A percentile compares a stretch with the other conserved stretches of the same genome.
Evolutionary conservation across 2,888 invertebrate species (phyloP).

Genomic region (Epistrophe grossulariae): DNA sequence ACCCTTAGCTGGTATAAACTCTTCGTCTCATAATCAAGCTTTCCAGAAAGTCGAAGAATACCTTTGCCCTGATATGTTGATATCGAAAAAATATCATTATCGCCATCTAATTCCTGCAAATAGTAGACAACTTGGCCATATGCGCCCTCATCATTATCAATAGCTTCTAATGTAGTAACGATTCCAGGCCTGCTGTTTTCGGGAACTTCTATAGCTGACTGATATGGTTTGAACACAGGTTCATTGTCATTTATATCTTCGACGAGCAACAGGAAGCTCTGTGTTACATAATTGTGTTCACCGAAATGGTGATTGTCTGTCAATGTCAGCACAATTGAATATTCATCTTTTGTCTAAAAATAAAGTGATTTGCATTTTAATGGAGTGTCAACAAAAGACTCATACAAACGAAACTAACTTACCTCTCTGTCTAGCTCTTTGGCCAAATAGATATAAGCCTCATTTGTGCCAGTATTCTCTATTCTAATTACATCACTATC

Average conservation of each 20-base stretch:
- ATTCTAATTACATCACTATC: slow-evolving; percentile 93
- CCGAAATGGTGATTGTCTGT: slow-evolving; percentile 93
- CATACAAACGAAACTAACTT: slow-evolving; percentile 72
- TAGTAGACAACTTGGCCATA: slow-evolving; percentile 96
- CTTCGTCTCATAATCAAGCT: slow-evolving; percentile 93
- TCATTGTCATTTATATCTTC: slow-evolving; percentile 97
- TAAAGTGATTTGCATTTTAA: slow-evolving; percentile 46
- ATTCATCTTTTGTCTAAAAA: slow-evolving; percentile 92
- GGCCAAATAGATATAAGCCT: slow-evolving; percentile 94
- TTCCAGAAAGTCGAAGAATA: slow-evolving; percentile 89
- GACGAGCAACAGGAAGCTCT: slow-evolving; percentile 93
- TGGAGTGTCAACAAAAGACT: not conserved
- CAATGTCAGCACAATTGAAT: slow-evolving; percentile 93
- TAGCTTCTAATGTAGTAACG: slow-evolving; percentile 92
- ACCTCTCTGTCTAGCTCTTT: slow-evolving; percentile 96
- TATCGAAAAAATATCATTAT: slow-evolving; percentile 90
- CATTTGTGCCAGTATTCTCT: slow-evolving; percentile 91
- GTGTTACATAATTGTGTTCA: slow-evolving; percentile 94
- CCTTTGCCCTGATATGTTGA: slow-evolving; percentile 94
- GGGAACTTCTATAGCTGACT: slow-evolving; percentile 91
- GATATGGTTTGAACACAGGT: slow-evolving; percentile 94
- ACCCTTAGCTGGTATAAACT: slow-evolving; percentile 93
- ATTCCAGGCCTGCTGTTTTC: slow-evolving; percentile 92
- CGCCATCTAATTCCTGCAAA: slow-evolving; percentile 92
- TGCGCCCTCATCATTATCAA: slow-evolving; percentile 95